Percentiles rank a stretch among this genome's conserved stretches.
Evolutionary conservation across 2,797 vertebrate species (phyloP).

Genomic region (Myripristis jacobus): DNA sequence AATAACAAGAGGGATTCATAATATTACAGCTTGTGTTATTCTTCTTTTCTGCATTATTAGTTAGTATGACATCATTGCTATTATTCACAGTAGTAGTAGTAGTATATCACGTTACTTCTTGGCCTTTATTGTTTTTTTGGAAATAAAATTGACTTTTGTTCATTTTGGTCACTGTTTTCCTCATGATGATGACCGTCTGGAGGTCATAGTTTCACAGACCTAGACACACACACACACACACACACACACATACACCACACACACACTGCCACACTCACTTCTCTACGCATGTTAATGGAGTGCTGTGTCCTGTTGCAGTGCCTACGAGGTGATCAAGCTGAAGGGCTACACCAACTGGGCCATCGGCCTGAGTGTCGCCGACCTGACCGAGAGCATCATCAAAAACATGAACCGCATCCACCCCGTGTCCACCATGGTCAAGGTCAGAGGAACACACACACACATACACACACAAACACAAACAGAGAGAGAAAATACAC

Average conservation of each 20-base stretch:
- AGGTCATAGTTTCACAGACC: background rate
- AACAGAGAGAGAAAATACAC: background rate
- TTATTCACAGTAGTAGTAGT: no score
- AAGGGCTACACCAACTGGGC: constrained; percentile 99
- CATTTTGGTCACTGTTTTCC: no score
- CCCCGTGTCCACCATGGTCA: constrained; percentile 95
- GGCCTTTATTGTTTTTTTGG: no score
- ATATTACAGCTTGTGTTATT: no score
- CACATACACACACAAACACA: background rate
- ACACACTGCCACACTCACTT: no score
- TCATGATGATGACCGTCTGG: background rate
- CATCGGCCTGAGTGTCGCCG: constrained; percentile 94
- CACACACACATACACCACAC: no score
- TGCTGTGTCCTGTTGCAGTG: constrained; percentile 77
- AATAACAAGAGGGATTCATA: no score
- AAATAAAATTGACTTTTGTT: no score
- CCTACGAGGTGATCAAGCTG: constrained; percentile 96
- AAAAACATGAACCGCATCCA: constrained; percentile 92
- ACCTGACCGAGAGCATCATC: constrained; percentile 92
- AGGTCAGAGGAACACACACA: constrained; percentile 79
- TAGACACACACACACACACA: no score
- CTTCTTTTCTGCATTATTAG: no score
- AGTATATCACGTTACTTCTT: no score
- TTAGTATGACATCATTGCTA: no score
- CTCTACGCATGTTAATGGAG: background rate